Evolutionary conservation across 2,888 invertebrate species (phyloP), one percentile per base, ranked within the genome.

Genomic region (Catocala sponsa): DNA sequence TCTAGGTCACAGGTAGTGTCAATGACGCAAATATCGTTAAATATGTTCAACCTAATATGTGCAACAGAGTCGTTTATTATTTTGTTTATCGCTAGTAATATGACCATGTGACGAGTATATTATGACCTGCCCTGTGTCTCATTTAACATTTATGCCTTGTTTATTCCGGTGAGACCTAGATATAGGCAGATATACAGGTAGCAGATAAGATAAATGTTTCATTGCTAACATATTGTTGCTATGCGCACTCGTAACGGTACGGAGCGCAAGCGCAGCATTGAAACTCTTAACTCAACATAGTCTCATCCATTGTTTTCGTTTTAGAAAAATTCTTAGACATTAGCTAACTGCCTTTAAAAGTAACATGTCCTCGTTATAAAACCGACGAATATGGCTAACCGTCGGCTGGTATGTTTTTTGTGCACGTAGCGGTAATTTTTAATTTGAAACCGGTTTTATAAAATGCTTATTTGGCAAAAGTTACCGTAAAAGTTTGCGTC

Each of bases 111-210:
- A 12, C 50, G 55, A 38, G 12, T 55, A 60, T 53, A 60, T 59
- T 53, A 58, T 61, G 58, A 51, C 38, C 51, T 63, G 57, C 46
- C 56, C 52, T 54, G 50, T 56, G 60, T 60, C 15, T 66, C 55
- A 58, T 62, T 56, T 46, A 65, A 55, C 58, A 68, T 69, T 64
- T 67, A 64, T 62, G 43, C 49, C 54, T 32, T 81, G 74, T 84
- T 83, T 81, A 72, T 70, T 82, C 86, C 86, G 79, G 78, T 87
- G 84, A 81, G 76, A 80, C 80, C 84, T 81, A 82, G 79, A 74
- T 86, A 71, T 65, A 65, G 25, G 43, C 53, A 47, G 47, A 76
- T 78, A 74, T 70, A 72, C 70, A 70, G 70, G 74, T 72, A 72
- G 55, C 52, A 52, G 78, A 80, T 81, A 78, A 80, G 79, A 82